Percentiles rank a stretch among this genome's conserved stretches.
Conservation (phyloP, 2,797 vertebrate genomes). For the Aulostomus chinensis region DNA sequence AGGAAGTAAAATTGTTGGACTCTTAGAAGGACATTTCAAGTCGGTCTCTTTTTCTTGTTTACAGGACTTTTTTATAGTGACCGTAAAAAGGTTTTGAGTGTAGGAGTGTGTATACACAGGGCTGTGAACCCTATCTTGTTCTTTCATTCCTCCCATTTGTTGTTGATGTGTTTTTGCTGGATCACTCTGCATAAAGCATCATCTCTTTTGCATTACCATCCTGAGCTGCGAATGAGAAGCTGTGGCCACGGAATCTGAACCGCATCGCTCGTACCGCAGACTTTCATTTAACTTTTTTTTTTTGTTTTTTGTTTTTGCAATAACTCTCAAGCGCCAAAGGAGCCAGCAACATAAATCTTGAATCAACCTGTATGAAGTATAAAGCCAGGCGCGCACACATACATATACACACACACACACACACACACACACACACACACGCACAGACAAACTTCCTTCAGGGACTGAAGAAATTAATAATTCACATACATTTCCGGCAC, state of each 20-base stretch:
- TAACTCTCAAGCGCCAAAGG: conserved; percentile 62
- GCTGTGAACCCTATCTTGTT: conserved; percentile 17
- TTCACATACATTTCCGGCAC: conserved; percentile 64
- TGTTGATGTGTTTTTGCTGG: conserved; percentile 22
- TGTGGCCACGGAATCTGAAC: conserved; percentile 30
- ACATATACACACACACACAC: conserved; percentile 4
- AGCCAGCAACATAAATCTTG: conserved; percentile 58
- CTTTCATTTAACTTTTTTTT: conserved; percentile 46
- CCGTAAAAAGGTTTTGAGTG: conserved; percentile 15
- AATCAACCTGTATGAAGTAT: too few species aligned
- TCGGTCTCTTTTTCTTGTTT: too few species aligned
- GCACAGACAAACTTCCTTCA: conserved; percentile 55
- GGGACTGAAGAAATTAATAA: conserved; percentile 78
- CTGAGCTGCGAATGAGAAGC: conserved; percentile 21
- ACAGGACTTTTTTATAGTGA: too few species aligned
- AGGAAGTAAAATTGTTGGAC: too few species aligned
- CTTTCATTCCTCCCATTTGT: conserved; percentile 26
- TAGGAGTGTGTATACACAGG: conserved; percentile 7
- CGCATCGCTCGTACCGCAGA: conserved; percentile 34
- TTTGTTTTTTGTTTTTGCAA: conserved; percentile 40
- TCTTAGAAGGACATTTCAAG: too few species aligned
- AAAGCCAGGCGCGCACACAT: conserved; percentile 15
- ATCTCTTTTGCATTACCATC: conserved; percentile 34
- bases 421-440: background rate
- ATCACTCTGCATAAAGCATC: conserved; percentile 47